A percentile compares a stretch with the other conserved stretches of the same genome.
These are phyloP conservation scores for Triplophysa yarkandensis DNA, from an alignment of 2,797 vertebrate species.

Conservation along the genomic window DNA sequence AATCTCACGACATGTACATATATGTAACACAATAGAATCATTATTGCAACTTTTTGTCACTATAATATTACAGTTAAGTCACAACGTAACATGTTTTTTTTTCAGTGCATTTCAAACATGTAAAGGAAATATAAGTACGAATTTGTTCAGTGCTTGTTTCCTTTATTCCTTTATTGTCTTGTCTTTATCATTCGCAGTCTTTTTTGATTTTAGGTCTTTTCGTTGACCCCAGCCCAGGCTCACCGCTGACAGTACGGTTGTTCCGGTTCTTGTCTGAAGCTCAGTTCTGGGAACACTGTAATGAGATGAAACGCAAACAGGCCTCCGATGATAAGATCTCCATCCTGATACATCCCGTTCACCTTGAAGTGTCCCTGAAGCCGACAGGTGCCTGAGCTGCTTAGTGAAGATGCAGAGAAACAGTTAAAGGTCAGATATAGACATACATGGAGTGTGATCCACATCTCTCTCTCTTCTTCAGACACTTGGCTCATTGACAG, in stretches of 20 bases:
- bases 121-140: too few species aligned
- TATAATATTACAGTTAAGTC: not conserved
- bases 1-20: not conserved
- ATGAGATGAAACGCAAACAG: slow-evolving; percentile 42
- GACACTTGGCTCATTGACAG: not conserved
- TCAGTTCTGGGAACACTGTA: slow-evolving; percentile 30
- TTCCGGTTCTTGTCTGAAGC: slow-evolving; percentile 9
- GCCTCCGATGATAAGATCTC: slow-evolving; percentile 54
- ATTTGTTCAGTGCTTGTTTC: not conserved
- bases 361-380: slow-evolving; percentile 59
- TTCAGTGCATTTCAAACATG: not conserved
- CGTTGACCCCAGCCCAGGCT: not conserved
- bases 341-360: slow-evolving; percentile 54
- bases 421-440: slow-evolving; percentile 40
- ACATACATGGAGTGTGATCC: slow-evolving; percentile 7
- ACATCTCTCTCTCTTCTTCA: slow-evolving; percentile 47
- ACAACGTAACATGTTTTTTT: not conserved
- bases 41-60: slow-evolving; percentile 30
- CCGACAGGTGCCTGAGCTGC: slow-evolving; percentile 33
- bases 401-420: slow-evolving; percentile 1
- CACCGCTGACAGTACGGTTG: slow-evolving; percentile 24
- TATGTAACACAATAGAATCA: not conserved
- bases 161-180: slow-evolving; percentile 8
- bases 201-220: not conserved
- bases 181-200: not conserved